These are phyloP conservation scores for Coleophora flavipennella DNA, from an alignment of 2,888 invertebrate genomes.

Conservation along the genomic window DNA sequence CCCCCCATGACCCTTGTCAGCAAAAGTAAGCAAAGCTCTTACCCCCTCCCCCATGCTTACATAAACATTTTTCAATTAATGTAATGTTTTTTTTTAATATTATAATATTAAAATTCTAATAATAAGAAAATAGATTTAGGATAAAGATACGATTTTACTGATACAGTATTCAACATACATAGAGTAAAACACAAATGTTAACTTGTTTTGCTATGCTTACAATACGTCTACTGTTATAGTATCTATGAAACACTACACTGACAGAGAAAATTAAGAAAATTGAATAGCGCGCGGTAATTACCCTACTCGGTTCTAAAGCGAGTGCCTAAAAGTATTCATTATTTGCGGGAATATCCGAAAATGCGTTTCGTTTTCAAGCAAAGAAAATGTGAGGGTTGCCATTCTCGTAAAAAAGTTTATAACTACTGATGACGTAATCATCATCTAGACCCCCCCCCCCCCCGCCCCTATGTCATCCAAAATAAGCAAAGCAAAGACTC, in stretches of 20 bases:
- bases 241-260: slow-evolving; percentile 10
- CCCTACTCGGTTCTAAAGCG: slow-evolving; percentile 8
- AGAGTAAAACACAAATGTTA: slow-evolving; percentile 11
- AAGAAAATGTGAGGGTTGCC: slow-evolving; percentile 14
- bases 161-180: no score
- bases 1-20: no score
- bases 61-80: no score
- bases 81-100: no score
- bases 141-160: no score
- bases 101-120: no score
- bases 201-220: slow-evolving; percentile 7
- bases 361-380: slow-evolving; percentile 7
- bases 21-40: no score
- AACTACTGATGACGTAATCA: slow-evolving; percentile 17
- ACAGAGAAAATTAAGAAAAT: slow-evolving; percentile 10
- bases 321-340: slow-evolving; percentile 2
- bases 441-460: slow-evolving; percentile 19
- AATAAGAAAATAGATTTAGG: no score
- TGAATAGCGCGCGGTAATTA: slow-evolving; percentile 5
- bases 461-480: slow-evolving; percentile 16
- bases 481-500: no score
- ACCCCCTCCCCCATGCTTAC: no score
- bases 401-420: slow-evolving; percentile 9
- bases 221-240: slow-evolving; percentile 12
- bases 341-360: slow-evolving; percentile 3